Percentiles rank a stretch among this genome's conserved stretches.
These are phyloP conservation scores for Rhabdomys pumilio DNA, from an alignment of 2,797 vertebrate genomes.

Conservation along the genomic window DNA sequence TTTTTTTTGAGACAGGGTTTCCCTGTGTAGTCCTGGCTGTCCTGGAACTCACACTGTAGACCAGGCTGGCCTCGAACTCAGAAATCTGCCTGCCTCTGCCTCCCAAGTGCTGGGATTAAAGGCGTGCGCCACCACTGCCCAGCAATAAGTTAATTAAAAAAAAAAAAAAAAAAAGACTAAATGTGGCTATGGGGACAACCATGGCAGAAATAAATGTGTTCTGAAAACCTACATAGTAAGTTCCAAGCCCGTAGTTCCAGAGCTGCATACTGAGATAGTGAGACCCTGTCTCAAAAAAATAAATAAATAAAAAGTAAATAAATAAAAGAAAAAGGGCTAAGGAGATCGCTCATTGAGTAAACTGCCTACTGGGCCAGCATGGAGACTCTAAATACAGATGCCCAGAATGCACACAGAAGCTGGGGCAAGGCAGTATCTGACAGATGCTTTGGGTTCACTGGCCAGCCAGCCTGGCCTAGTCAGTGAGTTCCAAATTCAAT, in stretches of 20 bases:
- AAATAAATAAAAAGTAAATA: neutral
- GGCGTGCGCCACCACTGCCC: too few species aligned
- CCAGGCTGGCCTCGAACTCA: too few species aligned
- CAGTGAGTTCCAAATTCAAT: neutral
- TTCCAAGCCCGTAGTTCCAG: neutral
- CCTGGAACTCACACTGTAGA: too few species aligned
- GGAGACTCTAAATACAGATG: neutral
- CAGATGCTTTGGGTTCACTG: neutral
- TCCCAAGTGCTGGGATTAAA: too few species aligned
- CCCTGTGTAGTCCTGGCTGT: too few species aligned
- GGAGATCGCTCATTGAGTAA: neutral
- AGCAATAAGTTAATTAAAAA: too few species aligned
- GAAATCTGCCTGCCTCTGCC: too few species aligned
- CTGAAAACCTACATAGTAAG: neutral
- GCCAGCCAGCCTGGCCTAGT: neutral
- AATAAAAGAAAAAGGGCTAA: too few species aligned
- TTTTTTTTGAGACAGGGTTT: too few species aligned
- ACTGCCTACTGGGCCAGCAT: neutral
- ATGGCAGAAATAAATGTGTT: slow-evolving; percentile 1
- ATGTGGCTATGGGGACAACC: neutral
- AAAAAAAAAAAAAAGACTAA: neutral
- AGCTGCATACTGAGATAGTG: neutral
- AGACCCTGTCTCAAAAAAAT: neutral
- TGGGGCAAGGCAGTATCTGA: neutral
- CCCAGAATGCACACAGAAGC: neutral